phyloP scores from a whole-genome alignment of 2,113 vertebrate species.

The Hipposideros armiger region DNA sequence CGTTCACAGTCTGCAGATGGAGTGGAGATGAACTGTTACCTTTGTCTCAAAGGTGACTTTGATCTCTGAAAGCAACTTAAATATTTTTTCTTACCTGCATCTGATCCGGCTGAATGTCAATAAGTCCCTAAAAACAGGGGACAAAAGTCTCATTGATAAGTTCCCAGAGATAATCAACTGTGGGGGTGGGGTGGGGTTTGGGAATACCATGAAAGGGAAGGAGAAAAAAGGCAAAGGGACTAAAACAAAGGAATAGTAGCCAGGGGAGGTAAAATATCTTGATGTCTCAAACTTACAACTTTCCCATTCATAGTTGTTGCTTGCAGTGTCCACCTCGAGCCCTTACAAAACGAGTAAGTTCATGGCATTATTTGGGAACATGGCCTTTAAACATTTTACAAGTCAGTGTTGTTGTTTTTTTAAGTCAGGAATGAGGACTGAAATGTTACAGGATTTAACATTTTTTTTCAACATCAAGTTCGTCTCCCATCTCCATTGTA shows the following conservation, averaged over 20 bases:
- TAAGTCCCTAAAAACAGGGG: conserved; percentile 87
- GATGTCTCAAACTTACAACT: conserved; percentile 90
- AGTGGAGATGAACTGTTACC: not conserved
- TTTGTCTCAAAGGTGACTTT: not conserved
- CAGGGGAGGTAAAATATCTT: not conserved
- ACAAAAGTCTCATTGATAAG: not conserved
- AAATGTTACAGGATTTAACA: not conserved
- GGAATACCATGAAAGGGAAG: not conserved
- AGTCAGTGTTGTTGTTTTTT: not conserved
- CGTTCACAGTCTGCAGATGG: conserved; percentile 92
- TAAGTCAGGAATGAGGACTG: not conserved
- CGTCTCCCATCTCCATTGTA: not conserved
- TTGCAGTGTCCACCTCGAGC: conserved; percentile 97
- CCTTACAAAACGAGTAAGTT: conserved; percentile 86
- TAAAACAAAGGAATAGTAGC: not conserved
- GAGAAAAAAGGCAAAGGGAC: not conserved
- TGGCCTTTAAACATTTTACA: not conserved
- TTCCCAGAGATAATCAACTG: not conserved
- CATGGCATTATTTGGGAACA: not conserved
- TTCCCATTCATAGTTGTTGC: conserved; percentile 94
- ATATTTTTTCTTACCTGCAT: conserved; percentile 92
- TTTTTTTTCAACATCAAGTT: not conserved
- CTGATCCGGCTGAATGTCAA: conserved; percentile 95
- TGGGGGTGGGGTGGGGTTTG: not conserved
- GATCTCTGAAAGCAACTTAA: not conserved